Percentiles rank a stretch among this genome's conserved stretches.
Evolutionary conservation across 2,888 invertebrate genomes (phyloP).

Genomic region (Horisme vitalbata): DNA sequence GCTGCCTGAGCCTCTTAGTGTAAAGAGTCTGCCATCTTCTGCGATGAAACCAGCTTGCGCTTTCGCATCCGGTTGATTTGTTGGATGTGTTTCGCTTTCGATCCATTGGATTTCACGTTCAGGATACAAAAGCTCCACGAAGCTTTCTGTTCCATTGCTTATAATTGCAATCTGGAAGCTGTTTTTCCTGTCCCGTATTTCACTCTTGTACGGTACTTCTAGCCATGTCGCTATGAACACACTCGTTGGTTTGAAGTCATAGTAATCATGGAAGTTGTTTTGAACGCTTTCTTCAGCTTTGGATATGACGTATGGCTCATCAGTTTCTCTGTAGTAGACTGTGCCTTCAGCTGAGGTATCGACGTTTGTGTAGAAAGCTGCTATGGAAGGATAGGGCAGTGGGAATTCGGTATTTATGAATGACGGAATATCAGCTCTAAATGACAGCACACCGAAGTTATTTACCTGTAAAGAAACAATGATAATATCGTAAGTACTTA

Average conservation of each 20-base stretch:
- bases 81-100: conserved; percentile 89
- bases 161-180: conserved; percentile 90
- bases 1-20: conserved; percentile 94
- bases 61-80: conserved; percentile 92
- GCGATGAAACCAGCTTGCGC: conserved; percentile 97
- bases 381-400: conserved; percentile 93
- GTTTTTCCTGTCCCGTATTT: conserved; percentile 89
- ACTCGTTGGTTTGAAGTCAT: conserved; percentile 88
- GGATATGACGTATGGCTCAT: conserved; percentile 82
- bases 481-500: no score
- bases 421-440: conserved; percentile 92
- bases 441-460: conserved; percentile 94
- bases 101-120: conserved; percentile 96
- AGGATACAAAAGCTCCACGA: conserved; percentile 93
- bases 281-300: conserved; percentile 88
- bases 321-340: conserved; percentile 88
- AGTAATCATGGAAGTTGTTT: conserved; percentile 87
- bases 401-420: conserved; percentile 96
- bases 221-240: conserved; percentile 96
- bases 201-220: conserved; percentile 90
- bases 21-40: conserved; percentile 89
- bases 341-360: conserved; percentile 89
- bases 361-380: conserved; percentile 95
- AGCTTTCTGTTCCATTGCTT: conserved; percentile 90
- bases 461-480: conserved; percentile 90